These are phyloP conservation scores for Neodiprion fabricii DNA, from an alignment of 1,140 invertebrate genomes.

Conservation along the genomic window DNA sequence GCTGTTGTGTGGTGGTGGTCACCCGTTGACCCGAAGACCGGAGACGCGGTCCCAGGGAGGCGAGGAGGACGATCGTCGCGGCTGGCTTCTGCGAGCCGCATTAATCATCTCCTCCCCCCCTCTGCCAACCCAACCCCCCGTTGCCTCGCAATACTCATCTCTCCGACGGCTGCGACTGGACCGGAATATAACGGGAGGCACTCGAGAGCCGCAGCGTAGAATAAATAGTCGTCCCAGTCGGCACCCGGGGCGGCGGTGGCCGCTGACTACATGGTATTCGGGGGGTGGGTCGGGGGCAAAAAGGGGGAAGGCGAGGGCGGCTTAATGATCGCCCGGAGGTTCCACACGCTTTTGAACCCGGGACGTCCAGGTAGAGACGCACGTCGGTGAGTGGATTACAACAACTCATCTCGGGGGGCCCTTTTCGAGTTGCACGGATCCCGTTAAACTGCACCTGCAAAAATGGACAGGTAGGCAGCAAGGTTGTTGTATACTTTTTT, in stretches of 20 bases:
- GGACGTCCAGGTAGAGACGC: no score
- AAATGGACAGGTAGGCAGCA: no score
- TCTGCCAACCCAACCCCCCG: constrained; percentile 12
- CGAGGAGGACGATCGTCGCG: constrained; percentile 23
- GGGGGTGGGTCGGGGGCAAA: background rate
- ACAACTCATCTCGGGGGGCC: no score
- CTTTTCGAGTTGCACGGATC: no score
- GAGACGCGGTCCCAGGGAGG: background rate
- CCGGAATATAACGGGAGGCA: constrained; percentile 4
- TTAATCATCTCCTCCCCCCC: constrained; percentile 35
- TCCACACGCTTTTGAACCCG: no score
- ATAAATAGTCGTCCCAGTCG: background rate
- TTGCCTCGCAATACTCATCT: no score
- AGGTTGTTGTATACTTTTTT: no score
- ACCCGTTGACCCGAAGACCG: no score
- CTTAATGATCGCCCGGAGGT: background rate
- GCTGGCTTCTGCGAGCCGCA: constrained; percentile 24
- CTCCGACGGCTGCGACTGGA: background rate
- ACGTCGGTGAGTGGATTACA: no score
- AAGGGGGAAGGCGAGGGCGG: background rate
- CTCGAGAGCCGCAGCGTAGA: background rate
- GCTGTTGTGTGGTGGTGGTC: no score
- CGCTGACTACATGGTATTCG: constrained; percentile 1
- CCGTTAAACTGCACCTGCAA: no score
- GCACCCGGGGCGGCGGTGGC: background rate